phyloP scores from a whole-genome alignment of 2,113 vertebrate species.

The Seriola quinqueradiata region DNA sequence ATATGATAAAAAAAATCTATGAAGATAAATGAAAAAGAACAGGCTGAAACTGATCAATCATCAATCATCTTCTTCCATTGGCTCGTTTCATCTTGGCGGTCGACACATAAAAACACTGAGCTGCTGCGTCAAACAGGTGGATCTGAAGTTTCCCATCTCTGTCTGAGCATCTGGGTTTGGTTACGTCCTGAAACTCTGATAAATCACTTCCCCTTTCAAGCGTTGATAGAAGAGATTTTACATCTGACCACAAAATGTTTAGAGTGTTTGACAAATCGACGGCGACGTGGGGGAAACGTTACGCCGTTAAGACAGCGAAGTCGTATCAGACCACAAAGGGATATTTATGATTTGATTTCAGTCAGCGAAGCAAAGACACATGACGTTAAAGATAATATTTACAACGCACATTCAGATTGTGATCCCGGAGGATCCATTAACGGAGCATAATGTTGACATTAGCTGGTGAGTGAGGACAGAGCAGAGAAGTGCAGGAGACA shows the following conservation, averaged over 20 bases:
- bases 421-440: not conserved
- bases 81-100: not conserved
- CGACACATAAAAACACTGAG: not conserved
- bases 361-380: not conserved
- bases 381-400: conserved; percentile 46
- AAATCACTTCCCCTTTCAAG: conserved; percentile 22
- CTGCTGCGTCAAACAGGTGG: not conserved
- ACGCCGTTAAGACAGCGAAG: no score
- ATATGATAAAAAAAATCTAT: no score
- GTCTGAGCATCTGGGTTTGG: conserved; percentile 7
- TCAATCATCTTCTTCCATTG: no score
- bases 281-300: not conserved
- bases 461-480: no score
- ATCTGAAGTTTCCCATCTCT: conserved; percentile 3
- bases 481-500: no score
- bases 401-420: not conserved
- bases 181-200: conserved; percentile 8
- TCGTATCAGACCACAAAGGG: not conserved
- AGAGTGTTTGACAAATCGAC: conserved; percentile 21
- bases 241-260: conserved; percentile 23
- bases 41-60: no score
- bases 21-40: no score
- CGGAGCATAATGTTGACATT: not conserved
- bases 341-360: conserved; percentile 8
- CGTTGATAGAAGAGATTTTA: conserved; percentile 23